Base-by-base conservation (phyloP, 2,888 invertebrate genomes). In the Glyphotaelius pellucidus region DNA sequence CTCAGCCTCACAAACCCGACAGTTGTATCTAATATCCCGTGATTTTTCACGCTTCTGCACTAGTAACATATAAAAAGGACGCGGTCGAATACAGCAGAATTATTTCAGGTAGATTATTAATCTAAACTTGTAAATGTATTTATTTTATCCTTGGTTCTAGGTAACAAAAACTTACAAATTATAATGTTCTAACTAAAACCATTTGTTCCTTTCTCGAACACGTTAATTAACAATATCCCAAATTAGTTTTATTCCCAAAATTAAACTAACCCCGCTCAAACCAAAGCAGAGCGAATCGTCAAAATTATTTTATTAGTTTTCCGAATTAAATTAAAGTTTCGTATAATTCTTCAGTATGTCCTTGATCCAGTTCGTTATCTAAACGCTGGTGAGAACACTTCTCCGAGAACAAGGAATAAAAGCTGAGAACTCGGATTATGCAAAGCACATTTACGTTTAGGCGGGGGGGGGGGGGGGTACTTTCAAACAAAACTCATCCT, bases 311-410 rank as follows among this genome's bases (percentile, higher is more conserved):
- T 42, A 86, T 42, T 67, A 67, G 67, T 67, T 67, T 47, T 30
- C 4, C 3, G 30, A 86, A 86, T 86, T 38, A 86, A 86, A 47
- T 86, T 25, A 31, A 86, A 86, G 42, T 83, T 86, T 86, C 7
- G 86, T 5, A 25, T 47, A 86, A 86, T 86, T 86, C 86, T 42
- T 86, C 42, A 47, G 86, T 42, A n/a, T 3, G 42, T n/a, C 35
- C 86, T 86, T 30, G 42, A 86, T 86, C 47, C 86, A 86, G 30
- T 30, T 30, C 85, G 19, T n/a, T 85, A 42, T 85, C 47, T 86
- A 42, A 86, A 42, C 86, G 86, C 14, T 30, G 30, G 47, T 42
- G 42, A 86, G 47, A 86, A 86, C 42, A 86, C 47, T 42, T 42
- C 47, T 42, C 30, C 2, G 42, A 86, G n/a, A 25, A 67, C 67